Evolutionary conservation across 2,888 invertebrate genomes (phyloP).

Genomic region (Eristalis intricaria): DNA sequence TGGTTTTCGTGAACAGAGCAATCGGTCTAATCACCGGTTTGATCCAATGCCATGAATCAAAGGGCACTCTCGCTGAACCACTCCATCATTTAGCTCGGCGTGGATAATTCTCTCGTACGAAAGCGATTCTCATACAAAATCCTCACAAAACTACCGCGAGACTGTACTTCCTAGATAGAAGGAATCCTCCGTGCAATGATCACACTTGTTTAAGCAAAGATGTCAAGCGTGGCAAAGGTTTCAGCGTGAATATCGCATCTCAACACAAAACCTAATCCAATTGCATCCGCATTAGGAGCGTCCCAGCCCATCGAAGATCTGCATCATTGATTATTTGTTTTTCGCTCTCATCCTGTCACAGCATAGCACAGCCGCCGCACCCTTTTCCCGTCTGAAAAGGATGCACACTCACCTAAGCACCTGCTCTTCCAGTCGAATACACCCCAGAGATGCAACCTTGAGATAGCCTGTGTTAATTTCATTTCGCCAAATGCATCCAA

Average conservation of each 20-base stretch:
- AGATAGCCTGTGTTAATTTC: neutral
- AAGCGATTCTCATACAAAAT: too few species aligned
- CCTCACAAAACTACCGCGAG: neutral
- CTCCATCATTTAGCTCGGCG: too few species aligned
- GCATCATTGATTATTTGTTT: neutral
- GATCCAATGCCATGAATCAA: too few species aligned
- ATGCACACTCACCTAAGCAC: constrained; percentile 5
- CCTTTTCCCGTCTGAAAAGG: neutral
- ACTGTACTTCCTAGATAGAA: neutral
- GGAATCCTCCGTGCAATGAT: neutral
- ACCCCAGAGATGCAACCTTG: constrained; percentile 13
- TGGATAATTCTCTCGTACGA: too few species aligned
- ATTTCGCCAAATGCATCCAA: neutral
- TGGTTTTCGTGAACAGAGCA: too few species aligned
- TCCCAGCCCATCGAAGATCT: neutral
- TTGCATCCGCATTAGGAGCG: neutral
- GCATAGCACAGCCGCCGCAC: neutral
- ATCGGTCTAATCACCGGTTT: too few species aligned
- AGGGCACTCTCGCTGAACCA: too few species aligned
- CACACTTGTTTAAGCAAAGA: neutral
- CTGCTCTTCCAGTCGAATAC: constrained; percentile 17
- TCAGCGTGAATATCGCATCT: neutral
- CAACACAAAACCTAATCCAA: neutral
- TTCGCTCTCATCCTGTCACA: neutral
- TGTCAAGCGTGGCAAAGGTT: neutral